Evolutionary conservation across 2,888 invertebrate genomes (phyloP).

Genomic region (Uropetala carovei): DNA sequence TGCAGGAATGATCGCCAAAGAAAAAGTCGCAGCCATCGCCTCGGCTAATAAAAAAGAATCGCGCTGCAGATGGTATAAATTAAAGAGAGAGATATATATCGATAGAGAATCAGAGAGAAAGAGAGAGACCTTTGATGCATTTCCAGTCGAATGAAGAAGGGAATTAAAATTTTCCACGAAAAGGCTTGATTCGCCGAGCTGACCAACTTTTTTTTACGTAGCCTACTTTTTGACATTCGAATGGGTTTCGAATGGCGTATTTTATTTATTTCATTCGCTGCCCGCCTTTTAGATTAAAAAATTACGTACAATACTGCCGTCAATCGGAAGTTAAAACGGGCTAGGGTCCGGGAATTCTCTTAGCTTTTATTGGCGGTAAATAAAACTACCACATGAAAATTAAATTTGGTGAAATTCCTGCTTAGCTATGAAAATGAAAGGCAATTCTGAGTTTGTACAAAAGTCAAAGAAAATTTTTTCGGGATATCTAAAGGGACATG

Average conservation of each 20-base stretch:
- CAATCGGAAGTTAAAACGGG: constrained; percentile 2
- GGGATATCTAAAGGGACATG: no score
- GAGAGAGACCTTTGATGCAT: neutral
- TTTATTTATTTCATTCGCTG: neutral
- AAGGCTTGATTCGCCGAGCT: neutral
- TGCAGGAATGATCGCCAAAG: neutral
- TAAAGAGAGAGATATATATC: neutral
- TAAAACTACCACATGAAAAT: neutral
- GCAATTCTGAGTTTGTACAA: no score
- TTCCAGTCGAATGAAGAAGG: neutral
- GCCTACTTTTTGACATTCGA: neutral
- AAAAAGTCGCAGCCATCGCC: neutral
- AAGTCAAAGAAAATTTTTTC: no score
- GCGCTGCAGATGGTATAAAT: neutral
- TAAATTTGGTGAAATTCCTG: no score
- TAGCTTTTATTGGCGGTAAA: neutral
- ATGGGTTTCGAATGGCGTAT: neutral
- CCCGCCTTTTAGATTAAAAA: neutral
- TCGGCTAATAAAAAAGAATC: neutral
- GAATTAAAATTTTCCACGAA: neutral
- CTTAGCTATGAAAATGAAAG: no score
- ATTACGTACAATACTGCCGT: neutral
- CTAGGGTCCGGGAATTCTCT: neutral
- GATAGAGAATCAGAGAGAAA: no score
- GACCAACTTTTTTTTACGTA: neutral